These are phyloP conservation scores for Cyprinodon tularosa DNA, from an alignment of 2,113 vertebrate genomes.

Conservation along the genomic window DNA sequence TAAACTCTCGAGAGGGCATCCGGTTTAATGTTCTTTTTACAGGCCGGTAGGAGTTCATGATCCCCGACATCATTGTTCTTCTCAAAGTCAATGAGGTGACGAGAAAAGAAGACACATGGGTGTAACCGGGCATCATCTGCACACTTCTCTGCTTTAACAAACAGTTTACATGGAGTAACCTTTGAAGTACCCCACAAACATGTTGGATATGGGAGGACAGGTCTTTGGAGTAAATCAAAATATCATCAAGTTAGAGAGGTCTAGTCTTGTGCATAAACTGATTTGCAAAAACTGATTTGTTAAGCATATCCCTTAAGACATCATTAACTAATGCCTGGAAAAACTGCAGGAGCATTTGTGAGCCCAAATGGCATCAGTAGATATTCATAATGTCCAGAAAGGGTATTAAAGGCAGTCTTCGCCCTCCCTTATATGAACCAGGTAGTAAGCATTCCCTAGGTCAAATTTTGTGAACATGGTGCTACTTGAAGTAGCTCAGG, in stretches of 20 bases:
- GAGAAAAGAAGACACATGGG: background rate
- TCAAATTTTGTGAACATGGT: background rate
- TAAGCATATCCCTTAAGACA: background rate
- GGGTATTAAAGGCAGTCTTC: too few species aligned
- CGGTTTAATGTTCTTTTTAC: background rate
- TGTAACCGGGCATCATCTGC: background rate
- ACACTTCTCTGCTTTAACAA: too few species aligned
- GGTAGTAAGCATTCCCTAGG: background rate
- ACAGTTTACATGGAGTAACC: too few species aligned
- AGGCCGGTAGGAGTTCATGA: background rate
- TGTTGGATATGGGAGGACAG: too few species aligned
- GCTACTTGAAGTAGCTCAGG: background rate
- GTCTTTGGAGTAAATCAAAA: too few species aligned
- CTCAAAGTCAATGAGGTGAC: background rate
- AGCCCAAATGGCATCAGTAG: background rate
- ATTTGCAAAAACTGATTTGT: background rate
- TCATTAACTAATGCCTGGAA: too few species aligned
- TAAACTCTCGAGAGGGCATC: conserved; percentile 1
- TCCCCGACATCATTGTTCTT: background rate
- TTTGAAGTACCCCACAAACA: too few species aligned
- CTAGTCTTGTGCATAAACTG: too few species aligned
- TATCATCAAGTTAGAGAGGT: background rate
- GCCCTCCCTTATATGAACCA: background rate
- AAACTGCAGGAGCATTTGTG: background rate
- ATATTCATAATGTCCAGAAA: background rate